Base-by-base conservation (phyloP, 2,888 invertebrate genomes). In the Hemistola chrysoprasaria region DNA sequence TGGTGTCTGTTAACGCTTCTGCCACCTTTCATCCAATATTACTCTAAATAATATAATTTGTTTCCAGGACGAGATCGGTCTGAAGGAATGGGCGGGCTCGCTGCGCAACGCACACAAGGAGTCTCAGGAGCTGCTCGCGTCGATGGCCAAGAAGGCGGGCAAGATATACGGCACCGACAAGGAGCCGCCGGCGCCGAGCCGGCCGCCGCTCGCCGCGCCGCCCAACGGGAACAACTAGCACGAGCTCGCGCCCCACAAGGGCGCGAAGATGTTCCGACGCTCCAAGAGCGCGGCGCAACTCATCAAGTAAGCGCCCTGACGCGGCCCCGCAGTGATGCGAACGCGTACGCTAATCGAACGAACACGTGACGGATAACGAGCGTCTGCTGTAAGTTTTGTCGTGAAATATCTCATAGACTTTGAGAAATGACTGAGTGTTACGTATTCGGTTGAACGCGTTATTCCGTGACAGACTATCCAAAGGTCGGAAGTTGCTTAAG, bases 11-110 rank as follows among this genome's bases (percentile, higher is more conserved):
- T n/a, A n/a, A n/a, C n/a, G n/a, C n/a, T n/a, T n/a, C n/a, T n/a
- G n/a, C n/a, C n/a, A n/a, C n/a, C n/a, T n/a, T n/a, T n/a, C n/a
- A n/a, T n/a, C n/a, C n/a, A n/a, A n/a, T n/a, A n/a, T n/a, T n/a
- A n/a, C n/a, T n/a, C n/a, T n/a, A n/a, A n/a, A n/a, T n/a, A n/a
- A n/a, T n/a, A n/a, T n/a, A 9, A 10, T 6, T 34, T 46, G 36
- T 47, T 59, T 57, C n/a, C 64, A 97, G 96, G 97, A 99, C 84
- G 98, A 98, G 90, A 99, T 99, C 73, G 97, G 99, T 47, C 93
- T 99, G 59, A 98, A 98, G 74, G 99, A 99, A 82, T 99, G 99
- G 99, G 95, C 98, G 54, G 91, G 96, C 47, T 98, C 98, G 34
- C 90, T 99, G 62, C 94, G 98, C 53, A 95, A 97, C 11, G 98